Conservation (phyloP, 2,797 vertebrate genomes). For the Brotula barbata region DNA sequence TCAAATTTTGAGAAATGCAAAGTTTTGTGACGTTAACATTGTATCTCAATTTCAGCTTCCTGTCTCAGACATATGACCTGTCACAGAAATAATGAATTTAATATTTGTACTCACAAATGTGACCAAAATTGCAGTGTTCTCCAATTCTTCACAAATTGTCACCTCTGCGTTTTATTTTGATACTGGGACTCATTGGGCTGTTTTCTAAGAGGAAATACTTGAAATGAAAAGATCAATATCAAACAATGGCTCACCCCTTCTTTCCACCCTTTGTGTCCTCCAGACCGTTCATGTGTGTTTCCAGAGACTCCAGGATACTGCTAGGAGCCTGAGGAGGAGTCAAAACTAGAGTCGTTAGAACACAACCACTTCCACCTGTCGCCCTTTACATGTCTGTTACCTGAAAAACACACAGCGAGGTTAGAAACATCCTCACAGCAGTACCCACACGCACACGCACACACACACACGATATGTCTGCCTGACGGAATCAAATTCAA, state of each 20-base stretch:
- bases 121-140: no score
- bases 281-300: conserved; percentile 97
- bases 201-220: background rate
- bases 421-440: conserved; percentile 44
- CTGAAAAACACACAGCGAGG: background rate
- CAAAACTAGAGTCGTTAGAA: conserved; percentile 17
- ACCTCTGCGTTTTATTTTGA: no score
- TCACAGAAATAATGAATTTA: no score
- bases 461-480: conserved; percentile 13
- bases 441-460: conserved; percentile 15
- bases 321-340: conserved; percentile 87
- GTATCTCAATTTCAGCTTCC: no score
- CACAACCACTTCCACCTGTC: background rate
- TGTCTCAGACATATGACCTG: no score
- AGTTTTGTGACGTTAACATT: no score
- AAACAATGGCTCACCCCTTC: conserved; percentile 65
- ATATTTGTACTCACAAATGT: no score
- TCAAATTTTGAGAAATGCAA: no score
- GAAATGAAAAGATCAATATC: background rate
- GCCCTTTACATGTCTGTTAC: background rate
- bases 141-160: no score
- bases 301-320: conserved; percentile 98
- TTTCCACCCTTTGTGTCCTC: conserved; percentile 91
- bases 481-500: conserved; percentile 32
- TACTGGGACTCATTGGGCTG: background rate